phyloP scores from a whole-genome alignment of 92 coral and sea anemone genomes.

The Phenganax subtilis region DNA sequence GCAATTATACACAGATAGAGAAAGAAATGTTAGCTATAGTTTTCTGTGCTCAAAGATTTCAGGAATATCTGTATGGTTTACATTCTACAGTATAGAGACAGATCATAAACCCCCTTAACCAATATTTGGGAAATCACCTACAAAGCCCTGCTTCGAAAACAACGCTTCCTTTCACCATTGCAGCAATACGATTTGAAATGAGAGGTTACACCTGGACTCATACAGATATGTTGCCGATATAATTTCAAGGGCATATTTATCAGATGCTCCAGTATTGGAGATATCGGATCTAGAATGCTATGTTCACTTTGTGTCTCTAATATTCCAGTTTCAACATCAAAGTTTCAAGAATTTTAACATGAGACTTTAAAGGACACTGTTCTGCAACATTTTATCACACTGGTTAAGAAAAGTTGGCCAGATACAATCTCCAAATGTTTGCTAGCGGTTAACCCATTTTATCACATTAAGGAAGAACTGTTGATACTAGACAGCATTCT shows the following conservation, averaged over 20 bases:
- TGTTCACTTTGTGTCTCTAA: conserved; percentile 8
- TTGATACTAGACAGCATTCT: neutral
- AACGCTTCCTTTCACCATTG: neutral
- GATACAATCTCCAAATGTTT: neutral
- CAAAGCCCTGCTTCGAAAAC: neutral
- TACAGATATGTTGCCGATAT: neutral
- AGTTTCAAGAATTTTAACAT: conserved; percentile 8
- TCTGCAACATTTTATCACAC: neutral
- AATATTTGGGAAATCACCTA: conserved; percentile 9
- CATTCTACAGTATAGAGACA: neutral
- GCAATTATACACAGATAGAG: conserved; percentile 10
- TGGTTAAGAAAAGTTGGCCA: conserved; percentile 14
- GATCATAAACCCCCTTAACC: conserved; percentile 6
- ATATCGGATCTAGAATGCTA: conserved; percentile 6
- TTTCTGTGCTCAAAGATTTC: neutral
- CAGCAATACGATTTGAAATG: neutral
- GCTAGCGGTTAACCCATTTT: neutral
- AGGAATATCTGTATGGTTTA: neutral
- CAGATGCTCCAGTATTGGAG: neutral
- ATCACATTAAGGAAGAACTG: conserved; percentile 19
- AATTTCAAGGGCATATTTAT: conserved; percentile 13
- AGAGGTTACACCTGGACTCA: conserved; percentile 14
- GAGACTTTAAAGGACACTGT: conserved; percentile 4
- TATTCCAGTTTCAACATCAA: neutral
- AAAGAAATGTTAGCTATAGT: neutral